phyloP scores from a whole-genome alignment of 2,797 vertebrate genomes.

The Miichthys miiuy region DNA sequence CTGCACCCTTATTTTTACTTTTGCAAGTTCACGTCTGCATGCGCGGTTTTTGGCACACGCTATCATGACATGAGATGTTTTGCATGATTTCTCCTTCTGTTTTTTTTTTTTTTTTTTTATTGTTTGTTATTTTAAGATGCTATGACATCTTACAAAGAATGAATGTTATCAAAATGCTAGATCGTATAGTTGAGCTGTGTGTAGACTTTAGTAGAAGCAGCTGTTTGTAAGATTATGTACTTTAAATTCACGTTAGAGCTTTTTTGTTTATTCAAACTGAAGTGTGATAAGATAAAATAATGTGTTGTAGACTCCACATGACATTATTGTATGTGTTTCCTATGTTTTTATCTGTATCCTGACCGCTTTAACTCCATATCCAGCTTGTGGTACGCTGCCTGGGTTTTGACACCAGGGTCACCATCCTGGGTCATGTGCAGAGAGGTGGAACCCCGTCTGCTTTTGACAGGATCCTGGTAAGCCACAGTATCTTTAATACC shows the following conservation, averaged over 20 bases:
- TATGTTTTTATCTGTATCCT: background rate
- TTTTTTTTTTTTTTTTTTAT: background rate
- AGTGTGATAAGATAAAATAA: background rate
- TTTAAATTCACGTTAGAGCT: background rate
- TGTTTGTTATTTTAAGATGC: background rate
- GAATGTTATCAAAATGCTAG: background rate
- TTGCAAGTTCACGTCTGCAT: constrained; percentile 18
- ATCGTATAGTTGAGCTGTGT: background rate
- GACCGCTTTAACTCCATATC: background rate
- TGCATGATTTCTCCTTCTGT: constrained; percentile 59
- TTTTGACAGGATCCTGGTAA: constrained; percentile 96
- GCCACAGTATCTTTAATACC: constrained; percentile 21
- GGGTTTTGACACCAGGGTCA: constrained; percentile 95
- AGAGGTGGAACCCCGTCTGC: constrained; percentile 97
- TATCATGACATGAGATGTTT: constrained; percentile 60
- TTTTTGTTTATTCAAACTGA: background rate
- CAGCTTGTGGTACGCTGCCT: constrained; percentile 92
- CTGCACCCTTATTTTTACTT: background rate
- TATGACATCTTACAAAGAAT: background rate
- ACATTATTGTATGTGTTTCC: background rate
- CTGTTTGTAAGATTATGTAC: background rate
- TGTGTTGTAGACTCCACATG: background rate
- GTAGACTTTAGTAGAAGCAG: background rate
- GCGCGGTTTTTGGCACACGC: background rate
- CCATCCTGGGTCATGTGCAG: constrained; percentile 97